Conservation (phyloP, 2,797 vertebrate genomes). For the Xyrichtys novacula region DNA sequence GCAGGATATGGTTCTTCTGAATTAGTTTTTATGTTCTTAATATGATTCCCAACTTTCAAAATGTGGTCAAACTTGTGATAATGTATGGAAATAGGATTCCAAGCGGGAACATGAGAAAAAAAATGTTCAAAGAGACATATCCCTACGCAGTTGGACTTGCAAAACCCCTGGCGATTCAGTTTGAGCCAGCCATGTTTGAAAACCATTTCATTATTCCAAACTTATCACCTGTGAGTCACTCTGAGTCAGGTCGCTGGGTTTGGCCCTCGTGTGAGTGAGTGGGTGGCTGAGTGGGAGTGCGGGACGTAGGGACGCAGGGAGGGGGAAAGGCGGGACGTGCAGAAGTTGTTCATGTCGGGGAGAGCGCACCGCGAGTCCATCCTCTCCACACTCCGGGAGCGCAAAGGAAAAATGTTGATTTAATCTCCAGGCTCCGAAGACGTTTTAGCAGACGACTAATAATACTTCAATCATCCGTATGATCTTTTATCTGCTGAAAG, state of each 20-base stretch:
- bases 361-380: conserved; percentile 66
- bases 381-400: conserved; percentile 57
- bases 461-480: background rate
- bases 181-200: conserved; percentile 15
- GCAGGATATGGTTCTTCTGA: background rate
- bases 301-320: conserved; percentile 1
- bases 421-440: conserved; percentile 15
- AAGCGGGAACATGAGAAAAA: background rate
- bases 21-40: background rate
- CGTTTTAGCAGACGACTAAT: background rate
- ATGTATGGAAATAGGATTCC: background rate
- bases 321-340: conserved; percentile 52
- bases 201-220: conserved; percentile 41
- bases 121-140: background rate
- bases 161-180: background rate
- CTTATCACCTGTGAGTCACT: conserved; percentile 65
- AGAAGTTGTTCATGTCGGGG: conserved; percentile 68
- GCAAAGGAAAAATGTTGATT: conserved; percentile 51
- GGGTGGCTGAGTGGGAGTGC: conserved; percentile 18
- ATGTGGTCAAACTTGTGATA: too few relatives aligned
- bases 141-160: background rate
- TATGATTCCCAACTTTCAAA: too few relatives aligned
- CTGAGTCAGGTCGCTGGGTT: conserved; percentile 59
- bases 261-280: conserved; percentile 46
- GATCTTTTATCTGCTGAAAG: conserved; percentile 13